phyloP scores from a whole-genome alignment of 2,113 vertebrate species.

The Solenodon paradoxus region DNA sequence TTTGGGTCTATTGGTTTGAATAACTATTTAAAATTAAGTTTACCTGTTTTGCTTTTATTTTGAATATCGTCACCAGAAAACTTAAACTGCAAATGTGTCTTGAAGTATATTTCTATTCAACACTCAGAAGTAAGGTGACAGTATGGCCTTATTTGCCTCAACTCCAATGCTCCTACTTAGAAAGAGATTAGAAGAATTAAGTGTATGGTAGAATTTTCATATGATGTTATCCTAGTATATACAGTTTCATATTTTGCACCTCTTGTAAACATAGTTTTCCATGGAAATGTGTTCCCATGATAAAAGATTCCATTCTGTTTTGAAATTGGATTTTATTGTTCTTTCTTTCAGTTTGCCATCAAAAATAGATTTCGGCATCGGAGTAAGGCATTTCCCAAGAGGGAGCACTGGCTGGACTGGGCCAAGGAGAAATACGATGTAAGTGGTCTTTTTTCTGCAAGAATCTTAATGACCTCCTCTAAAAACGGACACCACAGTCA shows the following conservation, averaged over 20 bases:
- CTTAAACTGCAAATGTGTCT: not conserved
- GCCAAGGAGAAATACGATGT: slow-evolving; percentile 93
- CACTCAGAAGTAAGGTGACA: accelerated
- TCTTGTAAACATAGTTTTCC: not conserved
- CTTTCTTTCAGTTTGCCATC: slow-evolving; percentile 89
- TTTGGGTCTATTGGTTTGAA: not conserved
- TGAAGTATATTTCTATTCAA: not conserved
- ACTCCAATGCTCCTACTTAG: not conserved
- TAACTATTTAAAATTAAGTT: not conserved
- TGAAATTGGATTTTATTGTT: slow-evolving; percentile 8
- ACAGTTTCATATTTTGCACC: not conserved
- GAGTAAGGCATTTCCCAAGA: slow-evolving; percentile 87
- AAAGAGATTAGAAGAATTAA: not conserved
- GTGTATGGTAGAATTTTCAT: not conserved
- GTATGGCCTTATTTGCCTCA: not conserved
- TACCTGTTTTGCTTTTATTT: not conserved
- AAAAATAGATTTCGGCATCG: slow-evolving; percentile 91
- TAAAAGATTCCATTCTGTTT: not conserved
- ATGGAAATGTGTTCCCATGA: not conserved
- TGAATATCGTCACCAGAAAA: not conserved
- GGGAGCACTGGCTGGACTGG: slow-evolving; percentile 97
- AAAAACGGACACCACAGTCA: accelerated
- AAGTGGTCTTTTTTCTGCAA: slow-evolving; percentile 32
- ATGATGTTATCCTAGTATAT: accelerated
- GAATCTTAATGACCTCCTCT: no score